Conservation (phyloP, 2,797 vertebrate genomes). For the Halcyon chelicuti region DNA sequence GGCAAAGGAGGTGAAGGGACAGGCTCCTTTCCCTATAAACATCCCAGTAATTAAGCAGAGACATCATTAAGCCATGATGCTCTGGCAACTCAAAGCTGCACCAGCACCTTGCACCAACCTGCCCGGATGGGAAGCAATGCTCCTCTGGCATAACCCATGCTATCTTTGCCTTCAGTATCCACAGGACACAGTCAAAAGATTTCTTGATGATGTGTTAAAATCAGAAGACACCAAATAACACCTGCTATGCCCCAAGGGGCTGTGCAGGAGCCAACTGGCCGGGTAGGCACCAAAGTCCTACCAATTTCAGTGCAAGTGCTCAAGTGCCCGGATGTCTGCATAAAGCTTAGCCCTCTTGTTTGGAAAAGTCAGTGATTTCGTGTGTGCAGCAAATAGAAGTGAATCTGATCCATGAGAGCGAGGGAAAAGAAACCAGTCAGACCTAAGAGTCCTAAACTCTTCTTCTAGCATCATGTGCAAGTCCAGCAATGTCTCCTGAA, state of each 20-base stretch:
- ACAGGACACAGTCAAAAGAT: background rate
- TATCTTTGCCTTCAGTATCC: background rate
- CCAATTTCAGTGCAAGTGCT: no score
- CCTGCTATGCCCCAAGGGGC: background rate
- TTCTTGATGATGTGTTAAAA: background rate
- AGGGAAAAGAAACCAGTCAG: background rate
- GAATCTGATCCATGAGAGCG: rapidly evolving
- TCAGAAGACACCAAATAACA: background rate
- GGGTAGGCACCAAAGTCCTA: background rate
- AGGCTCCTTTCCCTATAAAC: background rate
- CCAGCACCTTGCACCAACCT: rapidly evolving
- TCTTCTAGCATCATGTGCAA: rapidly evolving
- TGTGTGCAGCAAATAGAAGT: background rate
- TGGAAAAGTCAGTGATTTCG: background rate
- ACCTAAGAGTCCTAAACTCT: background rate
- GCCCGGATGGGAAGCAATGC: background rate
- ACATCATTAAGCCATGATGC: rapidly evolving
- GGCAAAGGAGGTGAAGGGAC: background rate
- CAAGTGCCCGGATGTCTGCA: rapidly evolving
- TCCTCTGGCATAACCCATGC: rapidly evolving
- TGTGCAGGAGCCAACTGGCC: rapidly evolving
- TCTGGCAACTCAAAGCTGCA: background rate
- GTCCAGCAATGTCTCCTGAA: background rate
- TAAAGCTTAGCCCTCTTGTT: background rate
- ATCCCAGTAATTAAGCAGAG: background rate